Base-by-base conservation (phyloP, 2,113 vertebrate species). In the Corythoichthys intestinalis region DNA sequence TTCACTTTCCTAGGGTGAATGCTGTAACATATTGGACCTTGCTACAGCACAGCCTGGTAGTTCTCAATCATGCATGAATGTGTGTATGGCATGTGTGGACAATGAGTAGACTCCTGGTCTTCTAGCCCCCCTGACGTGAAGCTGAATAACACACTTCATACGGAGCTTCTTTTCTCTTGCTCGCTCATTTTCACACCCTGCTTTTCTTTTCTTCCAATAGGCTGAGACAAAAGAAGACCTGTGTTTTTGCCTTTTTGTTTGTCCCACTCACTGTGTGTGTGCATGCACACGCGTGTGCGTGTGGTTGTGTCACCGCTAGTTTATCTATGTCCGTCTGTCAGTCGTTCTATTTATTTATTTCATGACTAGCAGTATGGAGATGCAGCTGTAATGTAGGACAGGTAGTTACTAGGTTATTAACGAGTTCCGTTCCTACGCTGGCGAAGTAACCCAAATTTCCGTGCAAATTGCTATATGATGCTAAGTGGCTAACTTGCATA, bases 1-100 rank as follows among this genome's bases (percentile, higher is more conserved):
- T 93, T 91, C 92, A 91, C 91, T 86, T 91, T 92, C 90, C 90
- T 90, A 87, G 88, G 88, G 87, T 83, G 86, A 90, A 91, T 90
- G 91, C 86, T 88, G 83, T 86, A 75, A 87, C 84, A 88, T 91
- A 88, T 85, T 86, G 88, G 87, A 87, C 85, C 91, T 70, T 88
- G 86, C 84, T 44, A 66, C 54, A 66, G 75, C 77, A 63, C 58
- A 72, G 78, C 53, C 81, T 78, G 82, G 77, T 75, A 74, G 81
- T 75, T 75, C 75, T 79, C 78, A 57, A 14, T 35, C 13, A 52
- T 65, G 78, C 79, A 74, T 79, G 82, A 70, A 79, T 77, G 28
- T 73, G 80, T 70, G 81, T 77, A 71, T 57, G 86, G 88, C 76
- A 67, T 78, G 86, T 84, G 85, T 81, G 86, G 88, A 92, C 91